Conservation (phyloP, 2,113 vertebrate genomes). For the Barbus barbus region DNA sequence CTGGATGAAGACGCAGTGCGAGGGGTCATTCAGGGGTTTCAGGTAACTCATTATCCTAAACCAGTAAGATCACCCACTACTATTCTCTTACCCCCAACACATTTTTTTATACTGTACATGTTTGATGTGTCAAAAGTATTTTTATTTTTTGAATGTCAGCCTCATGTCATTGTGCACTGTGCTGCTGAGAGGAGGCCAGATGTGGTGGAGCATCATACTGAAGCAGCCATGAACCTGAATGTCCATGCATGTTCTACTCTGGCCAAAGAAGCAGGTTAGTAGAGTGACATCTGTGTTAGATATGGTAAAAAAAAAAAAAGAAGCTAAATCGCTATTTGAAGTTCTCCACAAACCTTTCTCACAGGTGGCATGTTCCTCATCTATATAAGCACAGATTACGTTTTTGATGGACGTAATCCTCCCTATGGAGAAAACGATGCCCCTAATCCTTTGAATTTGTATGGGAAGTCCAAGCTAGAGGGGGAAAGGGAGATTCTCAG, state of each 20-base stretch:
- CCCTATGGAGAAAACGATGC: slow-evolving; percentile 90
- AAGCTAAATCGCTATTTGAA: too few species aligned
- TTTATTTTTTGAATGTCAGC: slow-evolving; percentile 69
- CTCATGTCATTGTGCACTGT: slow-evolving; percentile 91
- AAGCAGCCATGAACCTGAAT: slow-evolving; percentile 87
- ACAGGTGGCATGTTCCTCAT: slow-evolving; percentile 83
- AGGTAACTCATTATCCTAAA: slow-evolving; percentile 73
- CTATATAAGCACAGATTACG: slow-evolving; percentile 95
- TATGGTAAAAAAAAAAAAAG: background rate
- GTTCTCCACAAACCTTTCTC: too few species aligned
- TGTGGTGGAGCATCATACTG: slow-evolving; percentile 88
- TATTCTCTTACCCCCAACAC: background rate
- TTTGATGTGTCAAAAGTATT: background rate
- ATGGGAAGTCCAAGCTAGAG: slow-evolving; percentile 92
- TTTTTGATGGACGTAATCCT: slow-evolving; percentile 92
- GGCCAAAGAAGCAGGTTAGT: slow-evolving; percentile 90
- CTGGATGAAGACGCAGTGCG: slow-evolving; percentile 84
- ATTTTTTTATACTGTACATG: background rate
- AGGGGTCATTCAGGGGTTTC: slow-evolving; percentile 81
- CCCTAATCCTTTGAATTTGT: slow-evolving; percentile 89
- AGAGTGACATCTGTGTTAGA: background rate
- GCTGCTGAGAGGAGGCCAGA: slow-evolving; percentile 96
- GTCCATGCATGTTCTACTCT: slow-evolving; percentile 87
- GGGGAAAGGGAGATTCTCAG: slow-evolving; percentile 87
- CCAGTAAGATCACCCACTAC: background rate